These are phyloP conservation scores for Chaenodraco wilsoni DNA, from an alignment of 2,797 vertebrate species.

Conservation along the genomic window DNA sequence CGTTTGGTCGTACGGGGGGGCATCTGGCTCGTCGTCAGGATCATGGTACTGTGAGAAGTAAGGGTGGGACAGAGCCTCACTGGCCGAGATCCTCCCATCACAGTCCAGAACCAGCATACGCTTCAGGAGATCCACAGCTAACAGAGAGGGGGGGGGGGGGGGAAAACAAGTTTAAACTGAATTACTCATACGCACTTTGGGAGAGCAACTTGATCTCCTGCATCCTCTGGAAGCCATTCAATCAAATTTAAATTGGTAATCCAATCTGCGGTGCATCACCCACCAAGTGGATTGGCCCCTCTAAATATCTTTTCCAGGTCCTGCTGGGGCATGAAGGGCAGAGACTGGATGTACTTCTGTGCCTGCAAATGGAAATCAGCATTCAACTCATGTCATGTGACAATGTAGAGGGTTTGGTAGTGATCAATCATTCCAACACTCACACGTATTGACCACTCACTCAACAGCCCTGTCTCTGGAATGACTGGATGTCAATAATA, in stretches of 20 bases:
- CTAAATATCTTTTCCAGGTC: constrained; percentile 94
- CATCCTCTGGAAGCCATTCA: constrained; percentile 11
- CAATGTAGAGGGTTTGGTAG: constrained; percentile 18
- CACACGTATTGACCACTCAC: constrained; percentile 34
- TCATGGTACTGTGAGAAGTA: constrained; percentile 99
- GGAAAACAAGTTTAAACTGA: neutral
- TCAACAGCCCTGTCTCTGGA: constrained; percentile 27
- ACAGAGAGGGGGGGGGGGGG: constrained; percentile 26
- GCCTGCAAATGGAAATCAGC: constrained; percentile 83
- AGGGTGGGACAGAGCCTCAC: constrained; percentile 91
- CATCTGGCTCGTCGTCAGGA: constrained; percentile 94
- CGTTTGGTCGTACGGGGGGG: constrained; percentile 91
- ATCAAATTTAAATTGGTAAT: constrained; percentile 36
- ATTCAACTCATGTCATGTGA: constrained; percentile 18
- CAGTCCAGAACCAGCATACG: constrained; percentile 97
- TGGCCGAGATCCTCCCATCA: constrained; percentile 93
- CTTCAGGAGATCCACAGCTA: constrained; percentile 94
- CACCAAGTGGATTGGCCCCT: constrained; percentile 94
- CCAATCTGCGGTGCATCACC: constrained; percentile 30
- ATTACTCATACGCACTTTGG: constrained; percentile 14
- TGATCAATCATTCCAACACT: constrained; percentile 37
- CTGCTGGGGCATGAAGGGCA: constrained; percentile 97
- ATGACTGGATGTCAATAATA: constrained; percentile 19
- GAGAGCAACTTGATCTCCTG: constrained; percentile 21
- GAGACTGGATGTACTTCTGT: constrained; percentile 97